A percentile compares a stretch with the other conserved stretches of the same genome.
Evolutionary conservation across 2,113 vertebrate genomes (phyloP).

Genomic region (Martes martes): DNA sequence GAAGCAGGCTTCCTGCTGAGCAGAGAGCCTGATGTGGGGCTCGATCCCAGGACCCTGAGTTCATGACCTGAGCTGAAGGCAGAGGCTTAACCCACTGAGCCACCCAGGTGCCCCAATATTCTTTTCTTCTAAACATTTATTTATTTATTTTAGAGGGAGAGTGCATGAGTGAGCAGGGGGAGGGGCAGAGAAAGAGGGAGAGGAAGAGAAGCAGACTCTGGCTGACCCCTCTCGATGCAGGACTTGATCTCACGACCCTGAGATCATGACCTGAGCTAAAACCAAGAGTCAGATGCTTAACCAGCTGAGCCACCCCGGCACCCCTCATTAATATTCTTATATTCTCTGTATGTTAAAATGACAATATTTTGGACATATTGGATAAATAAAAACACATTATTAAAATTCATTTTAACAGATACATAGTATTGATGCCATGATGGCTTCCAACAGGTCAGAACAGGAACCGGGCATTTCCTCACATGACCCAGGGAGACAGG

Average conservation of each 20-base stretch:
- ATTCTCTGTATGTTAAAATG: not conserved
- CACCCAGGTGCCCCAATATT: not conserved
- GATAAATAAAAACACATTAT: not conserved
- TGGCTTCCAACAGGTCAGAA: constrained; percentile 51
- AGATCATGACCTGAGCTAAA: not conserved
- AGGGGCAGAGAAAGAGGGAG: not conserved
- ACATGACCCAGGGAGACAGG: constrained; percentile 49
- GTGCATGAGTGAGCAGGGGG: not conserved
- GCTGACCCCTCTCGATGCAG: not conserved
- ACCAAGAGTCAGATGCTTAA: not conserved
- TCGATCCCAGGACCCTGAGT: no score
- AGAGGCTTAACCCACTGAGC: no score
- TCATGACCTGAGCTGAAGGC: no score
- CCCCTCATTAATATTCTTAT: not conserved
- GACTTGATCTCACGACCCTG: not conserved
- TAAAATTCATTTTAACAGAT: not conserved
- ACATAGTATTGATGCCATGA: not conserved
- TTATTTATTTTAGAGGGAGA: not conserved
- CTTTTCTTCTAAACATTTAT: not conserved
- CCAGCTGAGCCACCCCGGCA: not conserved
- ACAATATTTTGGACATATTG: not conserved
- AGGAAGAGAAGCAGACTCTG: not conserved
- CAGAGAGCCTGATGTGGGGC: no score
- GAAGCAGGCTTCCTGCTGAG: no score
- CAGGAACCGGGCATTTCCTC: constrained; percentile 71